Evolutionary conservation across 92 coral and sea anemone genomes (phyloP).

Genomic region (Umimayanthus chanpuru): DNA sequence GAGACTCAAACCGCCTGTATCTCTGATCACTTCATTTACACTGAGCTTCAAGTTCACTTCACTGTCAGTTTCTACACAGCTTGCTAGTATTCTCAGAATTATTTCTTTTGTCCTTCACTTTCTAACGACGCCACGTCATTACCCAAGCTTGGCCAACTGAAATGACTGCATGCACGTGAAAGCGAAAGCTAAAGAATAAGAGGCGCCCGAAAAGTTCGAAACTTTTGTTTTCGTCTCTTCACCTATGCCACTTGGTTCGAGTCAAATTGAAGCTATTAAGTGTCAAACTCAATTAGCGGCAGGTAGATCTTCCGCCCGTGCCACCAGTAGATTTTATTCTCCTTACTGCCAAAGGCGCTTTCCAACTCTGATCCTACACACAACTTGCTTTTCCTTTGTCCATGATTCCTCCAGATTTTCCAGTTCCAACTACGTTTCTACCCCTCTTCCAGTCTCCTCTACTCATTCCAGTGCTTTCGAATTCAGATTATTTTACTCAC

Average conservation of each 20-base stretch:
- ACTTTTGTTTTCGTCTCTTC: not conserved
- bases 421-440: not conserved
- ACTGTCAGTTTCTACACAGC: not conserved
- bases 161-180: not conserved
- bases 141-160: not conserved
- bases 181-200: not conserved
- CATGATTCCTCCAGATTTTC: not conserved
- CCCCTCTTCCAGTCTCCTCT: not conserved
- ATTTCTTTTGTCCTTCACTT: not conserved
- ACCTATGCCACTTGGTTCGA: not conserved
- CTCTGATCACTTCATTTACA: not conserved
- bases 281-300: not conserved
- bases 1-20: no score
- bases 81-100: not conserved
- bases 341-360: not conserved
- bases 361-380: not conserved
- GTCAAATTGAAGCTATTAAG: no score
- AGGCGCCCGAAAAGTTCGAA: not conserved
- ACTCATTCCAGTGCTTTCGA: no score
- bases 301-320: not conserved
- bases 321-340: not conserved
- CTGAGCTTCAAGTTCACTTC: not conserved
- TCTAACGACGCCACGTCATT: not conserved
- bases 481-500: no score
- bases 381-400: no score